Conservation (phyloP, 2,888 invertebrate genomes). For the Chrysotoxum bicinctum region DNA sequence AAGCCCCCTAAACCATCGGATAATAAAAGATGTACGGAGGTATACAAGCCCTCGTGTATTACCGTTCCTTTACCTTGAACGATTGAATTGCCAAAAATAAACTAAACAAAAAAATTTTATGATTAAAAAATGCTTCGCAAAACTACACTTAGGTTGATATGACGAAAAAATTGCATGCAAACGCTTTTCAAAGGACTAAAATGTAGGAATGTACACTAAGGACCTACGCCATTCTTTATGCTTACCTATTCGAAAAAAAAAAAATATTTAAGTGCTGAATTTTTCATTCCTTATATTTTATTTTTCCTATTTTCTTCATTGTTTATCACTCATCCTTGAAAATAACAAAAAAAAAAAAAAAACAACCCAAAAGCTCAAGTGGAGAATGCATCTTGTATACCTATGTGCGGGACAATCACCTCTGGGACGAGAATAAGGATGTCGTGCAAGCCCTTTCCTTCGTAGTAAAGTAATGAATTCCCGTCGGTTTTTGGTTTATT, state of each 20-base stretch:
- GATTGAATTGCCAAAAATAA: slow-evolving; percentile 44
- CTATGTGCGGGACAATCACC: slow-evolving; percentile 62
- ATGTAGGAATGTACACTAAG: slow-evolving; percentile 5
- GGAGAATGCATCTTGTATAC: slow-evolving; percentile 58
- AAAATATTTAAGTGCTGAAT: slow-evolving; percentile 28
- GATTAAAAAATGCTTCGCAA: slow-evolving; percentile 50
- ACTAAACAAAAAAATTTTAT: slow-evolving; percentile 30
- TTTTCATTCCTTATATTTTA: slow-evolving; percentile 2
- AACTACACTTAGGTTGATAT: slow-evolving; percentile 57
- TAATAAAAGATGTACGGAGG: slow-evolving; percentile 26
- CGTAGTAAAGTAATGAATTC: slow-evolving; percentile 67
- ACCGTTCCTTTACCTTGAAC: slow-evolving; percentile 12
- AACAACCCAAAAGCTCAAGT: slow-evolving; percentile 53
- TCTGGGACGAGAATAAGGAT: slow-evolving; percentile 53
- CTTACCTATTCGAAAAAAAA: neutral
- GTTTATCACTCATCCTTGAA: slow-evolving; percentile 27
- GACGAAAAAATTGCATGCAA: slow-evolving; percentile 39
- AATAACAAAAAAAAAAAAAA: slow-evolving; percentile 27
- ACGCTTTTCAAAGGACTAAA: slow-evolving; percentile 13
- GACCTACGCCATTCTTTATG: slow-evolving; percentile 4
- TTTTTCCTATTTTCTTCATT: slow-evolving; percentile 19
- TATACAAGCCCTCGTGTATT: neutral
- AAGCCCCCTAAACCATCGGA: neutral
- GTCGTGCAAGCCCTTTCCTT: slow-evolving; percentile 38
- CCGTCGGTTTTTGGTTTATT: slow-evolving; percentile 64